phyloP scores from a whole-genome alignment of 64 coral and sea anemone species.

The Pocillopora damicornis region DNA sequence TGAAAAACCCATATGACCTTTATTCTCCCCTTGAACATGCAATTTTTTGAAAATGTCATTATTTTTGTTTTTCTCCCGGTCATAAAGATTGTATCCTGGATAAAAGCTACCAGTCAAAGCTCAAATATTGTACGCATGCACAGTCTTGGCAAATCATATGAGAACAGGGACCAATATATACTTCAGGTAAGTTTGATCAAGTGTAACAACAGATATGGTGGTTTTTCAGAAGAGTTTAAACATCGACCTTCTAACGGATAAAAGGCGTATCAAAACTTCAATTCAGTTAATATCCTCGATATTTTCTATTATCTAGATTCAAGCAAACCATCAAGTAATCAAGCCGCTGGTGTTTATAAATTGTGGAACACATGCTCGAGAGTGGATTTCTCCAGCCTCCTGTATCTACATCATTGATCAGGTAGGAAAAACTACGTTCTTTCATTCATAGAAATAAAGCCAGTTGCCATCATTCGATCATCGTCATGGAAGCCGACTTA shows the following conservation, averaged over 20 bases:
- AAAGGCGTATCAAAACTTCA: neutral
- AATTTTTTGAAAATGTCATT: neutral
- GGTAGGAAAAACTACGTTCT: neutral
- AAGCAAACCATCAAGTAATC: neutral
- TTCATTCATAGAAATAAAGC: neutral
- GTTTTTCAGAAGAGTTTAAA: neutral
- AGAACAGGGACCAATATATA: constrained; percentile 7
- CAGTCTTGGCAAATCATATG: constrained; percentile 35
- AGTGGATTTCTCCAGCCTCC: constrained; percentile 57
- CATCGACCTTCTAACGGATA: too few species aligned
- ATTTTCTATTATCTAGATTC: neutral
- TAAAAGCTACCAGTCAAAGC: neutral
- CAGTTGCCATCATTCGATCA: too few species aligned
- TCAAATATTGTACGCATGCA: neutral
- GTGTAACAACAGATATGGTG: neutral
- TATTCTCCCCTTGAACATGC: neutral
- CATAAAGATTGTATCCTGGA: neutral
- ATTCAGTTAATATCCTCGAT: too few species aligned
- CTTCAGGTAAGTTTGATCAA: constrained; percentile 2
- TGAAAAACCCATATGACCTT: too few species aligned
- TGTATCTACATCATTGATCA: constrained; percentile 64
- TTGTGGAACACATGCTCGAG: constrained; percentile 70
- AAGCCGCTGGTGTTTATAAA: constrained; percentile 30
- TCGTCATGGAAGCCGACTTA: too few species aligned
- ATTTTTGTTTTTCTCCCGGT: neutral